phyloP scores from a whole-genome alignment of 2,113 vertebrate species.

The Phalacrocorax aristotelis region DNA sequence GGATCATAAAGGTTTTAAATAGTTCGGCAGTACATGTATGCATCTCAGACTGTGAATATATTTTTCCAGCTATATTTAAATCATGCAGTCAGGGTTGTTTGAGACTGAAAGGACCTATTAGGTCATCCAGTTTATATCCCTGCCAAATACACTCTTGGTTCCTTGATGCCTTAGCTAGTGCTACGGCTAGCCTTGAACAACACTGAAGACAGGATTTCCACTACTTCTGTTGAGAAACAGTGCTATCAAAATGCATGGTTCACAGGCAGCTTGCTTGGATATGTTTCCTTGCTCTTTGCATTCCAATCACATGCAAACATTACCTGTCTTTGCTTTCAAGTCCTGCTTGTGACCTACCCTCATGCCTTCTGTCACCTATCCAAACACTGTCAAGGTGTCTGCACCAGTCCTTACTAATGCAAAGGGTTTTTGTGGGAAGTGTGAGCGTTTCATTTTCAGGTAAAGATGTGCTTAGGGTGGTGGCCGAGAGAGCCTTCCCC shows the following conservation, averaged over 20 bases:
- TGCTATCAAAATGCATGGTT: background rate
- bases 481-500: background rate
- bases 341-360: background rate
- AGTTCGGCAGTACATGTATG: background rate
- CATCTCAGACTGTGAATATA: background rate
- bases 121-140: background rate
- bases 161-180: background rate
- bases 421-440: background rate
- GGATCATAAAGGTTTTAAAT: background rate
- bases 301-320: background rate
- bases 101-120: background rate
- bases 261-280: background rate
- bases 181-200: background rate
- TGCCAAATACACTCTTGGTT: background rate
- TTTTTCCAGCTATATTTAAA: slow-evolving; percentile 33
- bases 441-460: background rate
- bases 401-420: background rate
- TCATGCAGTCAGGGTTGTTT: background rate
- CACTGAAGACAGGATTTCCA: background rate
- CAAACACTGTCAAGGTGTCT: background rate
- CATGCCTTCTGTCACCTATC: background rate
- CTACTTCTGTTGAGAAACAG: background rate
- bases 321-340: background rate
- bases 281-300: background rate
- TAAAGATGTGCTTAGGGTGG: background rate